Percentiles rank a stretch among this genome's conserved stretches.
Conservation (phyloP, 2,797 vertebrate species). For the Okamejei kenojei region DNA sequence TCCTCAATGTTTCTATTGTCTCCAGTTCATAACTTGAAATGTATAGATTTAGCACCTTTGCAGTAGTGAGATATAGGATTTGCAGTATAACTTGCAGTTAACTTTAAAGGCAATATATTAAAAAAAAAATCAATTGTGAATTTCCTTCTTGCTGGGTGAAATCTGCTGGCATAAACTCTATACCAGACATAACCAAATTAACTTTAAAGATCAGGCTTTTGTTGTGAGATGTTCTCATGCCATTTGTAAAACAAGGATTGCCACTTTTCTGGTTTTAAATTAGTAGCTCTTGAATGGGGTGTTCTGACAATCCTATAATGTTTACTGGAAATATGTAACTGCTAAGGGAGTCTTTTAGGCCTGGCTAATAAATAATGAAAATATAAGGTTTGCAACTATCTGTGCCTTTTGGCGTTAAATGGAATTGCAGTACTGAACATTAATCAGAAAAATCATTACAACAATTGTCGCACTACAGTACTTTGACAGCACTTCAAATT, state of each 20-base stretch:
- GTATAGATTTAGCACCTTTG: not conserved
- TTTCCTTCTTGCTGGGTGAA: not conserved
- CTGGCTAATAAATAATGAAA: not conserved
- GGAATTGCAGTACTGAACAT: slow-evolving; percentile 6
- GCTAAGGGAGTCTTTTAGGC: not conserved
- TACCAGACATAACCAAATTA: not conserved
- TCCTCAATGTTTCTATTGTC: not conserved
- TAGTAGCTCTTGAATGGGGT: not conserved
- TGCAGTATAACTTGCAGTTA: not conserved
- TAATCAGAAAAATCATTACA: slow-evolving; percentile 19
- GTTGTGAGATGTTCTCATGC: not conserved
- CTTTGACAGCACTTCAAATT: not conserved
- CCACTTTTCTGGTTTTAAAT: not conserved
- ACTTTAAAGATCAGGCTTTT: not conserved
- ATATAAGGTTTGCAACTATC: not conserved
- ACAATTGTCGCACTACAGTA: not conserved
- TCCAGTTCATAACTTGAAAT: not conserved
- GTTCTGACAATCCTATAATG: too few species aligned
- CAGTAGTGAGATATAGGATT: not conserved
- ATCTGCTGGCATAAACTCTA: not conserved
- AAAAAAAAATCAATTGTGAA: not conserved
- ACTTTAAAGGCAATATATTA: not conserved
- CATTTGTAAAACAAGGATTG: not conserved
- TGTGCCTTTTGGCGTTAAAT: not conserved
- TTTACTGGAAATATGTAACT: not conserved